Conservation (phyloP, 2,888 invertebrate species). For the Nemotelus nigrinus region DNA sequence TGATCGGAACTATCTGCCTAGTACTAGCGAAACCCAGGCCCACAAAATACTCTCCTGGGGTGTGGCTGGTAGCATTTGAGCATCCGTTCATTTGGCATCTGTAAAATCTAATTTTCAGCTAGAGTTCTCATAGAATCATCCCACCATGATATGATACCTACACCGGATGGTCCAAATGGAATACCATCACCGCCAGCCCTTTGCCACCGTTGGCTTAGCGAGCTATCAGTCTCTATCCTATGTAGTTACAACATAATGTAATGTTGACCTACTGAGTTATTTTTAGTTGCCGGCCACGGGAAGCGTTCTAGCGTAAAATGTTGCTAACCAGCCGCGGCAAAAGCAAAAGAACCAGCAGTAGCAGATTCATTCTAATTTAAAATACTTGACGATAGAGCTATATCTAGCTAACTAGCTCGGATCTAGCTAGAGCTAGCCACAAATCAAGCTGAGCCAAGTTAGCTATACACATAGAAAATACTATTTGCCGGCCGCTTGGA, state of each 20-base stretch:
- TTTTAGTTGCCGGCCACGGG: constrained; percentile 4
- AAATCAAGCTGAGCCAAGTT: no score
- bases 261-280: constrained; percentile 37
- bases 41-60: neutral
- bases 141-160: no score
- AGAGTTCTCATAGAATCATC: neutral
- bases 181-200: no score
- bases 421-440: neutral
- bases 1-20: constrained; percentile 8
- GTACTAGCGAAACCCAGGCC: neutral
- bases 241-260: neutral
- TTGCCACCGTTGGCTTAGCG: no score
- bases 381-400: constrained; percentile 8
- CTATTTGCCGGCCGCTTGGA: neutral
- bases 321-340: neutral
- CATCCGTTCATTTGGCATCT: neutral
- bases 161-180: no score
- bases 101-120: neutral
- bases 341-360: neutral
- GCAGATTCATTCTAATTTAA: constrained; percentile 11
- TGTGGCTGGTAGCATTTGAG: neutral
- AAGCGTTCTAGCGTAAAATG: constrained; percentile 20
- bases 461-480: neutral
- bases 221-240: no score
- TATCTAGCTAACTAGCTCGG: neutral